A percentile compares a stretch with the other conserved stretches of the same genome.
Conservation (phyloP, 1,140 invertebrate genomes). For the Aporrectodea caliginosa region DNA sequence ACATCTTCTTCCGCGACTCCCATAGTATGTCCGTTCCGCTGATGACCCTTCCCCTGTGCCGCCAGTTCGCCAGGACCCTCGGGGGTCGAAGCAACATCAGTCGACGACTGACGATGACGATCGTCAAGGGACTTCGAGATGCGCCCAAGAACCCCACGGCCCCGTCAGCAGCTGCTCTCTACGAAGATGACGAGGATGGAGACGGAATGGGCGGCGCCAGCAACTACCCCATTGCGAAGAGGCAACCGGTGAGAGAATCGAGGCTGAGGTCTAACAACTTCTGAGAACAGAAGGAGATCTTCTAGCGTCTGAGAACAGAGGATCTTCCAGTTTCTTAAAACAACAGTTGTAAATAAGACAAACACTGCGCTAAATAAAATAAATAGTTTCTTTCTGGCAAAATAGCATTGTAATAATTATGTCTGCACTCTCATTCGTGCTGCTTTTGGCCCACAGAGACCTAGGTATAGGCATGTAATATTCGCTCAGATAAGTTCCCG, state of each 20-base stretch:
- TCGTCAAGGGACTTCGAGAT: neutral
- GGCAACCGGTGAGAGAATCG: neutral
- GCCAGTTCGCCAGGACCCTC: neutral
- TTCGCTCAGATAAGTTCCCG: no score
- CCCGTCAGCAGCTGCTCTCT: neutral
- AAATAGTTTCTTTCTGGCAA: no score
- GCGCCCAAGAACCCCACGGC: neutral
- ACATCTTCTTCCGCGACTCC: neutral
- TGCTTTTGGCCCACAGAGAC: no score
- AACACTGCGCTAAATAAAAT: no score
- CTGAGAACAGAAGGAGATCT: neutral
- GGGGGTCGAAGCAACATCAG: neutral
- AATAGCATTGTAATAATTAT: no score
- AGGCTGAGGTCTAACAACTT: neutral
- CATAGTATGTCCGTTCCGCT: neutral
- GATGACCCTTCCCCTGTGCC: neutral
- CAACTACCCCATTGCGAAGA: neutral
- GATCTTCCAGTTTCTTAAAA: no score
- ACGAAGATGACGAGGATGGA: neutral
- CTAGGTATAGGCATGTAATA: no score
- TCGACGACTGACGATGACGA: neutral
- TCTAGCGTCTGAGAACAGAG: no score
- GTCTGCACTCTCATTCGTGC: no score
- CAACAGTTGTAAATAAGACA: no score
- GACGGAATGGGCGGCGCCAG: neutral